Conservation (phyloP, 2,888 invertebrate genomes). For the Euzetes globulus region DNA sequence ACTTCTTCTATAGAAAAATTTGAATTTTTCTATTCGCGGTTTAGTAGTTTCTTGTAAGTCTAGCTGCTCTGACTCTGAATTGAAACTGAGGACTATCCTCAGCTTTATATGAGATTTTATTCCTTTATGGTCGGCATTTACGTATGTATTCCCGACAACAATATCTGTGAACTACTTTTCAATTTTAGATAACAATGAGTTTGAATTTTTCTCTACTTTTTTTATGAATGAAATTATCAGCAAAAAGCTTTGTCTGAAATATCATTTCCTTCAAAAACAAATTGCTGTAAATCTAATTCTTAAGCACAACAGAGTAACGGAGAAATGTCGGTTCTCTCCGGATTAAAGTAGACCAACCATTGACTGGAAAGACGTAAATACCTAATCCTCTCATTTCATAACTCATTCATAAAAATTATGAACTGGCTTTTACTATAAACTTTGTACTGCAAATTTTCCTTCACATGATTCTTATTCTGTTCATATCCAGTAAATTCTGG, state of each 20-base stretch:
- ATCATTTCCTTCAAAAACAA: slow-evolving; percentile 23
- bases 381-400: neutral
- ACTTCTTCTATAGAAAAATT: neutral
- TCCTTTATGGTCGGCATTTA: neutral
- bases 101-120: neutral
- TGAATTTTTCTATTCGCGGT: too few relatives aligned
- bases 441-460: too few relatives aligned
- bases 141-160: neutral
- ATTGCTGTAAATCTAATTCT: too few relatives aligned
- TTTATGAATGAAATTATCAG: slow-evolving; percentile 20
- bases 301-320: neutral
- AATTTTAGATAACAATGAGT: slow-evolving; percentile 23
- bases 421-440: neutral
- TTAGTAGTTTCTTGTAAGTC: neutral
- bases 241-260: neutral
- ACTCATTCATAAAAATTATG: neutral
- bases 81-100: too few relatives aligned
- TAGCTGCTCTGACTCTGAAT: neutral
- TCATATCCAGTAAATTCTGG: too few relatives aligned
- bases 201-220: neutral
- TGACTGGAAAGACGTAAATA: too few relatives aligned
- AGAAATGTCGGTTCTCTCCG: slow-evolving; percentile 1
- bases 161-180: slow-evolving; percentile 12
- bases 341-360: slow-evolving; percentile 3
- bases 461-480: too few relatives aligned